Evolutionary conservation across 2,797 vertebrate genomes (phyloP).

Genomic region (Chrysolophus pictus): DNA sequence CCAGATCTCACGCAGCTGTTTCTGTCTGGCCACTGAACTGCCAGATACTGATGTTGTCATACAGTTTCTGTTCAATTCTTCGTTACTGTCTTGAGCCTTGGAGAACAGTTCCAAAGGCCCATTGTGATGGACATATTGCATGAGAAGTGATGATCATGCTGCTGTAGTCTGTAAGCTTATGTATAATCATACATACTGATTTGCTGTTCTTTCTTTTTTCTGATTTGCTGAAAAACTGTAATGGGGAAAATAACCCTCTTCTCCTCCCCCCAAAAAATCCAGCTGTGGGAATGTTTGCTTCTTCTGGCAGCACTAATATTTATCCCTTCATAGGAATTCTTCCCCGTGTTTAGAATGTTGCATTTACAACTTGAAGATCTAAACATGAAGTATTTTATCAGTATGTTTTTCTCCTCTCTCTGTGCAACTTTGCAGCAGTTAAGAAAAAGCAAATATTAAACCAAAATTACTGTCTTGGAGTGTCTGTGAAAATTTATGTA

Average conservation of each 20-base stretch:
- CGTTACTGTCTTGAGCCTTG: neutral
- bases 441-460: conserved; percentile 58
- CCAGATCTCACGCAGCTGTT: neutral
- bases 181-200: too few relatives aligned
- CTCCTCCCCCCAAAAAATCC: neutral
- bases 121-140: neutral
- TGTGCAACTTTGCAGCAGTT: conserved; percentile 4
- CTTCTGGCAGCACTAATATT: conserved; percentile 34
- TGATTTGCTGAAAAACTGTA: neutral
- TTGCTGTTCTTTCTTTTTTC: neutral
- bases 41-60: neutral
- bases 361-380: neutral
- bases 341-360: neutral
- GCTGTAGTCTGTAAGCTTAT: neutral
- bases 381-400: conserved; percentile 23
- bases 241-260: neutral
- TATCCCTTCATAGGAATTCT: conserved; percentile 26
- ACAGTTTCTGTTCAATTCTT: neutral
- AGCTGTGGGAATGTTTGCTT: conserved; percentile 7
- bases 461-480: conserved; percentile 57
- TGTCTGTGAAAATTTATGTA: conserved; percentile 79
- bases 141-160: neutral
- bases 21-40: neutral
- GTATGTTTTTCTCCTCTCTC: neutral
- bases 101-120: neutral